Evolutionary conservation across 2,113 vertebrate species (phyloP).

Genomic region (Brachypteracias leptosomus): DNA sequence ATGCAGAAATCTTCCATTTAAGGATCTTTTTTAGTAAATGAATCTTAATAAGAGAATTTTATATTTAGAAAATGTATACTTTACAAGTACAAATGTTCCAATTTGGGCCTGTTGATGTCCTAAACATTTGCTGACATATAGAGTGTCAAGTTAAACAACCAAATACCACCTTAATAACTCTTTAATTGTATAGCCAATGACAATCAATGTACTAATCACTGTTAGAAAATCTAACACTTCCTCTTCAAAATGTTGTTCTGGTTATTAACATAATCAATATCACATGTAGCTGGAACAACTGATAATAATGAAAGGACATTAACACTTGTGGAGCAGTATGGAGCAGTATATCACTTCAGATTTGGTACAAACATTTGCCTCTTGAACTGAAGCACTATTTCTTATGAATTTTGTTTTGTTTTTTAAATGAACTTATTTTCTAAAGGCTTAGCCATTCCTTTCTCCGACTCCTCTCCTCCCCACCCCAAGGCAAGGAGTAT

Average conservation of each 20-base stretch:
- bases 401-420: background rate
- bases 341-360: background rate
- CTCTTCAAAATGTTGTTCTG: background rate
- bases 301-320: background rate
- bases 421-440: background rate
- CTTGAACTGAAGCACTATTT: background rate
- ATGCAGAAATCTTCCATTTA: background rate
- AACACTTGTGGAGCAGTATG: background rate
- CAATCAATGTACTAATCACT: background rate
- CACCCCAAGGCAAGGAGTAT: accelerated
- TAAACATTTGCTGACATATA: background rate
- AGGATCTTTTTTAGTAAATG: background rate
- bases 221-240: slow-evolving; percentile 15
- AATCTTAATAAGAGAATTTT: background rate
- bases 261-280: slow-evolving; percentile 12
- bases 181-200: background rate
- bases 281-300: background rate
- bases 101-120: accelerated
- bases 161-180: background rate
- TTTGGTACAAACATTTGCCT: background rate
- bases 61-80: background rate
- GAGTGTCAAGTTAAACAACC: background rate
- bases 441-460: background rate
- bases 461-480: background rate
- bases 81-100: background rate